Percentiles rank a stretch among this genome's conserved stretches.
Conservation (phyloP, 2,888 invertebrate species). For the Deilephila porcellus region DNA sequence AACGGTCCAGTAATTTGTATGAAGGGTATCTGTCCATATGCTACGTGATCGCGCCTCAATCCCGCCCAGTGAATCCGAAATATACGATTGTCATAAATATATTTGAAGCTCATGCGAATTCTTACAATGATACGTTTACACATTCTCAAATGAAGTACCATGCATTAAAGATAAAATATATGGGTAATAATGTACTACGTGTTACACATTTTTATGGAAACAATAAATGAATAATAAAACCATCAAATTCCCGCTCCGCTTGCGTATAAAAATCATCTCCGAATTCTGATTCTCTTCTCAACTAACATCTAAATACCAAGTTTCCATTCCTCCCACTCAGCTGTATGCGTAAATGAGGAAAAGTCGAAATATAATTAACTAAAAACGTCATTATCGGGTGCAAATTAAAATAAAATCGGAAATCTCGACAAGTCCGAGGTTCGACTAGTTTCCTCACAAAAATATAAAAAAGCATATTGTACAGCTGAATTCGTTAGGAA, state of each 20-base stretch:
- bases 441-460: constrained; percentile 75
- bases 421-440: constrained; percentile 50
- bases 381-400: constrained; percentile 67
- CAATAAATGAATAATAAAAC: constrained; percentile 85
- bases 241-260: constrained; percentile 45
- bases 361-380: constrained; percentile 58
- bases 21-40: neutral
- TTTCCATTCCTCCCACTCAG: constrained; percentile 34
- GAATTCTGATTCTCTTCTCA: constrained; percentile 46
- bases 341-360: constrained; percentile 53
- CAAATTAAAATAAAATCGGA: constrained; percentile 64
- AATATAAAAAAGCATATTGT: constrained; percentile 67
- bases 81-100: constrained; percentile 33
- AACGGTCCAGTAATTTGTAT: neutral
- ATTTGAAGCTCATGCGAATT: constrained; percentile 73
- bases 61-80: constrained; percentile 32
- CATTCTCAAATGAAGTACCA: constrained; percentile 70
- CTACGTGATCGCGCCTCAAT: constrained; percentile 2
- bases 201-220: constrained; percentile 71
- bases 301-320: constrained; percentile 41
- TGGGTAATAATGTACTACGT: constrained; percentile 55
- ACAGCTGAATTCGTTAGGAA: constrained; percentile 80
- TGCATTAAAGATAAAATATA: constrained; percentile 66
- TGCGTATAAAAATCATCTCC: constrained; percentile 56
- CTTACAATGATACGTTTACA: constrained; percentile 51